Evolutionary conservation across 1,140 invertebrate species (phyloP).

Genomic region (Caerostris extrusa): DNA sequence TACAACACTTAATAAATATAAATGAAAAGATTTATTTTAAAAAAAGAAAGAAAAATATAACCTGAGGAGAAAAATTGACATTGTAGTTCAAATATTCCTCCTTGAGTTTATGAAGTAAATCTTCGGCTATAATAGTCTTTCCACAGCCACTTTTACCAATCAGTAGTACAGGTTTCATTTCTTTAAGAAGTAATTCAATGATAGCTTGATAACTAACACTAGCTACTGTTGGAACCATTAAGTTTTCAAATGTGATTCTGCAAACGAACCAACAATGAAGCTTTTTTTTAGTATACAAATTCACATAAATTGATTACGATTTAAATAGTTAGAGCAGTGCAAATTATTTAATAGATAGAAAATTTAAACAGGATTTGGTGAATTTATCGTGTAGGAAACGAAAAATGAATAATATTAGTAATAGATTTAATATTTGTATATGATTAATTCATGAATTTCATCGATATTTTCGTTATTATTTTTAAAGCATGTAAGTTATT

Average conservation of each 20-base stretch:
- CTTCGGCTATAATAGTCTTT: constrained; percentile 89
- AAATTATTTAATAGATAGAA: too few relatives aligned
- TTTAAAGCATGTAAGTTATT: too few relatives aligned
- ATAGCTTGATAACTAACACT: constrained; percentile 90
- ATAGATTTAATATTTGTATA: too few relatives aligned
- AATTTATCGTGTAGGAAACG: too few relatives aligned
- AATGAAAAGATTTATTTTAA: background rate
- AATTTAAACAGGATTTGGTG: too few relatives aligned
- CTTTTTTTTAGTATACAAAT: too few relatives aligned
- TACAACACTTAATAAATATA: background rate
- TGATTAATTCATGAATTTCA: too few relatives aligned
- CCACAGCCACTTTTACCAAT: constrained; percentile 90
- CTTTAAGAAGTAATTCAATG: constrained; percentile 84
- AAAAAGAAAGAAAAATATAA: constrained; percentile 78
- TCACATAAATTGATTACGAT: too few relatives aligned
- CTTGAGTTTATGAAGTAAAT: constrained; percentile 86
- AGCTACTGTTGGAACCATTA: constrained; percentile 91
- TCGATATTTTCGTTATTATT: too few relatives aligned
- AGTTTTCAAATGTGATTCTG: constrained; percentile 83
- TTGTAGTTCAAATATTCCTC: constrained; percentile 84
- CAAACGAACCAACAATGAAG: background rate
- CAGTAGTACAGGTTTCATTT: constrained; percentile 87
- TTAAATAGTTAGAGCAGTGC: too few relatives aligned
- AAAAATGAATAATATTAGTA: too few relatives aligned
- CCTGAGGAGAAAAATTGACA: constrained; percentile 92